These are phyloP conservation scores for Pinctada fucata DNA, from an alignment of 2,888 invertebrate genomes.

Conservation along the genomic window DNA sequence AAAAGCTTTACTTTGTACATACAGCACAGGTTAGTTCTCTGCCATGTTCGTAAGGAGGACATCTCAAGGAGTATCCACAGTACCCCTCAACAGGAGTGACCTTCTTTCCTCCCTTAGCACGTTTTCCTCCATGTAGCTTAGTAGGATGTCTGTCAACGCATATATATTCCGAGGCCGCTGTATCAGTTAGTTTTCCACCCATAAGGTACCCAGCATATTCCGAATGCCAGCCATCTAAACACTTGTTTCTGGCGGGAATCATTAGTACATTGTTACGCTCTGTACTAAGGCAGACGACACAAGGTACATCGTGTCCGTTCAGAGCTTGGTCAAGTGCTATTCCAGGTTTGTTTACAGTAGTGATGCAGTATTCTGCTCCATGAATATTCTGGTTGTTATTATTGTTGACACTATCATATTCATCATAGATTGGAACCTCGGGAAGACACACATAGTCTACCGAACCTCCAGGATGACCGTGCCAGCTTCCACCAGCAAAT, in stretches of 20 bases:
- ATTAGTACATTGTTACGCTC: background rate
- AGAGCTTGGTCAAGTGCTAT: background rate
- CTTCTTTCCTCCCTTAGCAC: background rate
- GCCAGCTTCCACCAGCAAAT: background rate
- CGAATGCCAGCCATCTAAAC: slow-evolving; percentile 2
- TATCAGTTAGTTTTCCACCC: background rate
- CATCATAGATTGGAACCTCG: background rate
- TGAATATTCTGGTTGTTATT: background rate
- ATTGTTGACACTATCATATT: background rate
- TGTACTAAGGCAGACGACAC: background rate
- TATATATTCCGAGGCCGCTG: slow-evolving; percentile 1
- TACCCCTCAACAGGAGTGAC: slow-evolving; percentile 3
- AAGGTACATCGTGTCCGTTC: background rate
- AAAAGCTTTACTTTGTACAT: background rate
- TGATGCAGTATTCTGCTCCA: slow-evolving; percentile 1
- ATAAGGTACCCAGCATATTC: slow-evolving; percentile 8
- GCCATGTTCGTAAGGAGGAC: slow-evolving; percentile 9
- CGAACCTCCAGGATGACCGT: background rate
- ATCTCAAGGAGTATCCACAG: background rate
- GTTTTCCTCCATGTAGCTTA: background rate
- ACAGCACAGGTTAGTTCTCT: slow-evolving; percentile 14
- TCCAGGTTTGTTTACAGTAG: background rate
- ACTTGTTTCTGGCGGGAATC: slow-evolving; percentile 2
- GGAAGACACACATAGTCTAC: slow-evolving; percentile 9
- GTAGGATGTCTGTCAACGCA: slow-evolving; percentile 6